Conservation (phyloP, 2,888 invertebrate genomes). For the Spodoptera picta region DNA sequence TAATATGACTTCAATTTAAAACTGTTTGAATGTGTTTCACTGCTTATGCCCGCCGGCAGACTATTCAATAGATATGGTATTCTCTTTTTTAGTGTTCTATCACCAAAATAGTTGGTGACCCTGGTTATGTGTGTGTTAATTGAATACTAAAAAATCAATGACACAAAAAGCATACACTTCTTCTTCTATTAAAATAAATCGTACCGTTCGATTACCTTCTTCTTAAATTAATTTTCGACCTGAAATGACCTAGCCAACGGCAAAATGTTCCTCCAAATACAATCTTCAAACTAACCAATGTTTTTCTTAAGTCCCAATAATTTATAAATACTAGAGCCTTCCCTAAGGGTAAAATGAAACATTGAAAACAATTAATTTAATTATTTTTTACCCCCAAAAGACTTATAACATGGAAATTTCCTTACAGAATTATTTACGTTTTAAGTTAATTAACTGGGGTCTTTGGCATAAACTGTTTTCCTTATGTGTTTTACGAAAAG, state of each 20-base stretch:
- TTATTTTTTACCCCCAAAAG: slow-evolving; percentile 33
- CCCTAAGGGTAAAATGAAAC: slow-evolving; percentile 43
- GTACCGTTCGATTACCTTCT: too few relatives aligned
- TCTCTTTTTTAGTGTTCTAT: too few relatives aligned
- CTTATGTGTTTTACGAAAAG: slow-evolving; percentile 31
- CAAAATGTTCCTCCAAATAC: not conserved
- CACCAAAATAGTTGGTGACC: too few relatives aligned
- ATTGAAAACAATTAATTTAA: slow-evolving; percentile 53
- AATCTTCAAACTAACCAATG: not conserved
- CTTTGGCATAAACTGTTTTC: slow-evolving; percentile 39
- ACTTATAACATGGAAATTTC: slow-evolving; percentile 38
- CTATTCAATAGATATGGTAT: too few relatives aligned
- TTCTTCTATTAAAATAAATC: too few relatives aligned
- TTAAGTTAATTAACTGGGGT: slow-evolving; percentile 45
- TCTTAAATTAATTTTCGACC: too few relatives aligned
- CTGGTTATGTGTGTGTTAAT: too few relatives aligned
- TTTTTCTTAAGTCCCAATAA: slow-evolving; percentile 4
- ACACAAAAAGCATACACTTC: too few relatives aligned
- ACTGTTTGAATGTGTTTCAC: too few relatives aligned
- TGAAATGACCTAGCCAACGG: not conserved
- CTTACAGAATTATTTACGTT: slow-evolving; percentile 45
- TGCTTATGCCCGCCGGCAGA: too few relatives aligned
- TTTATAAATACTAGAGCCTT: slow-evolving; percentile 12
- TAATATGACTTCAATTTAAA: too few relatives aligned
- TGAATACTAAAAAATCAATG: too few relatives aligned